phyloP scores from a whole-genome alignment of 1,140 invertebrate species.

The Frieseomelitta varia region DNA sequence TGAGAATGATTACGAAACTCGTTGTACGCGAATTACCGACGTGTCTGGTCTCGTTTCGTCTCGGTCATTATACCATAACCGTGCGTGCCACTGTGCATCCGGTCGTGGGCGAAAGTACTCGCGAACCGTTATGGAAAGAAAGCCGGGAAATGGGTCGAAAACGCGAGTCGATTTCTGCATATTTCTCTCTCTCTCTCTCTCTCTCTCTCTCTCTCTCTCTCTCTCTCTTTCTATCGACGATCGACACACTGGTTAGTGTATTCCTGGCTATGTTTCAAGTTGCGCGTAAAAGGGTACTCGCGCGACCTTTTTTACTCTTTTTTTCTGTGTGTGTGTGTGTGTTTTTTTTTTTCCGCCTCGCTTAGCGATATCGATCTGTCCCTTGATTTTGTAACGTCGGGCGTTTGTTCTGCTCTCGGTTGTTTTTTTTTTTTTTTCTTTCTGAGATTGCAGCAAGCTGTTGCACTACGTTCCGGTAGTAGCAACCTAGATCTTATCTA shows the following conservation, averaged over 20 bases:
- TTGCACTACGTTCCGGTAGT: background rate
- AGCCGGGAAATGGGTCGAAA: background rate
- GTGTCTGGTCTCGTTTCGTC: background rate
- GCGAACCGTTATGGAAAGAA: background rate
- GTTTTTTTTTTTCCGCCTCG: background rate
- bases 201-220: too few species aligned
- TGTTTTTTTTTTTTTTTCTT: conserved; percentile 1
- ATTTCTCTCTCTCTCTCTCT: too few species aligned
- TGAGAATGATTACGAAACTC: conserved; percentile 13
- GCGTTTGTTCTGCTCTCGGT: background rate
- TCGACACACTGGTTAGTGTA: background rate
- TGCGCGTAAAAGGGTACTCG: background rate
- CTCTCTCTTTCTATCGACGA: background rate
- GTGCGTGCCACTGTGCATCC: background rate
- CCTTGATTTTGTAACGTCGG: conserved; percentile 7
- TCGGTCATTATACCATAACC: background rate
- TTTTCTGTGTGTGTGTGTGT: too few species aligned
- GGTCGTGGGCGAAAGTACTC: background rate
- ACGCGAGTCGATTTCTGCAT: background rate
- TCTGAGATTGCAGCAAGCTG: conserved; percentile 21
- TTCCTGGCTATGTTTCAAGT: background rate
- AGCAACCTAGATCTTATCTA: background rate
- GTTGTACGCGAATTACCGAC: background rate
- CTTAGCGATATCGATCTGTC: conserved; percentile 19
- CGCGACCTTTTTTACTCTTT: background rate